Conservation (phyloP, 2,113 vertebrate species). For the Athene cunicularia region DNA sequence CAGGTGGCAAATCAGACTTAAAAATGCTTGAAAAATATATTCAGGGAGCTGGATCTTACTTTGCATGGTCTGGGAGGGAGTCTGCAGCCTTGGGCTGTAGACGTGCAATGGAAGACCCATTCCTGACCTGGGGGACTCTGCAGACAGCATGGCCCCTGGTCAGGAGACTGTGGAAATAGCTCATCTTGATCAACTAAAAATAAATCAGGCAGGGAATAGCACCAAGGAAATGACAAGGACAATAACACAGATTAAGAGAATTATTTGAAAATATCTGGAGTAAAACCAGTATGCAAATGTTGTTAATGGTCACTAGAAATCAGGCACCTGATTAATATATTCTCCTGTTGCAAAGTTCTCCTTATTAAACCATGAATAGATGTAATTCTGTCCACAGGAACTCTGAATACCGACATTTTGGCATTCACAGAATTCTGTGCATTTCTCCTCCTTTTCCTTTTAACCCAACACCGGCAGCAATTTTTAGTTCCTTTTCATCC, state of each 20-base stretch:
- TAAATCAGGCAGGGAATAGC: background rate
- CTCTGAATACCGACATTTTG: background rate
- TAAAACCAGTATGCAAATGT: background rate
- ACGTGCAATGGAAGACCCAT: background rate
- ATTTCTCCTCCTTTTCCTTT: conserved; percentile 12
- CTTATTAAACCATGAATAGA: background rate
- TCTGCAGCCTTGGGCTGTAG: background rate
- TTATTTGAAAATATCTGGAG: background rate
- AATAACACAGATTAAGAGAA: background rate
- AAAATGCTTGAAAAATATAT: background rate
- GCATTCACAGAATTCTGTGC: background rate
- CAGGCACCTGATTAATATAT: background rate
- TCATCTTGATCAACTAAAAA: background rate
- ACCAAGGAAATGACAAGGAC: background rate
- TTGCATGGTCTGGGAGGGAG: background rate
- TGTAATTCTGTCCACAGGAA: background rate
- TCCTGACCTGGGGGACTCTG: background rate
- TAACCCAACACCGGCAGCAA: conserved; percentile 14
- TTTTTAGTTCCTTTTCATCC: conserved; percentile 23
- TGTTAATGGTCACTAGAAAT: background rate
- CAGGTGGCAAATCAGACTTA: background rate
- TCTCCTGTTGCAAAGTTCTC: background rate
- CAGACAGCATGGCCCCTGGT: background rate
- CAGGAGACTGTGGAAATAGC: background rate
- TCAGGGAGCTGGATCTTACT: background rate